Conservation (phyloP, 2,113 vertebrate genomes). For the Otis tarda region DNA sequence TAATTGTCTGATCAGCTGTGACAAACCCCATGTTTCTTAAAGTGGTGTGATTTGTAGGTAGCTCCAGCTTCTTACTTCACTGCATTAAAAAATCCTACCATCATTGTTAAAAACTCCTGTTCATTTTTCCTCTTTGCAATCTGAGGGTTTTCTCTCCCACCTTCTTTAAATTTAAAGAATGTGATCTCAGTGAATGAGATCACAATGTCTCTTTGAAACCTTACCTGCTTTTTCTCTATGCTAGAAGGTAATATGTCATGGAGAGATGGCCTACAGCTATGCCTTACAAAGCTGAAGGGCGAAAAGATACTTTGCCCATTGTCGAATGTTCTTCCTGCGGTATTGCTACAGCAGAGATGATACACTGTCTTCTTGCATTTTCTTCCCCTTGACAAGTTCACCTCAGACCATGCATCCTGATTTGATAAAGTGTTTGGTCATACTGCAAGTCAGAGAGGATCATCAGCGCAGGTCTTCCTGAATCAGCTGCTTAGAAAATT, state of each 20-base stretch:
- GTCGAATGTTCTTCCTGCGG: conserved; percentile 63
- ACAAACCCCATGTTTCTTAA: background rate
- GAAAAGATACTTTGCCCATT: conserved; percentile 76
- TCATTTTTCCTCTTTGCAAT: background rate
- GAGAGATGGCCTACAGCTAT: conserved; percentile 79
- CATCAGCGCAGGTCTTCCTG: conserved; percentile 66
- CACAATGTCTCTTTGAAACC: conserved; percentile 46
- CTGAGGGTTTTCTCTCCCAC: background rate
- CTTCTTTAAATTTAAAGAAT: conserved; percentile 34
- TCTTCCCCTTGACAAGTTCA: conserved; percentile 74
- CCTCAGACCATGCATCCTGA: conserved; percentile 67
- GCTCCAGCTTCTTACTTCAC: background rate
- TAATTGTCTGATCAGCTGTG: background rate
- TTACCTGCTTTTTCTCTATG: conserved; percentile 2
- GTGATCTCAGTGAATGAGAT: conserved; percentile 34
- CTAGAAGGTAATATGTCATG: conserved; percentile 75
- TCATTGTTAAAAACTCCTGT: background rate
- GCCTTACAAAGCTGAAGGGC: conserved; percentile 65
- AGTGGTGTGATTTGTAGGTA: background rate
- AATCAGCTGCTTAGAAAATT: background rate
- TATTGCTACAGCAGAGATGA: conserved; percentile 64
- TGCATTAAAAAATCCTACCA: background rate
- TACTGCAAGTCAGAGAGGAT: conserved; percentile 78
- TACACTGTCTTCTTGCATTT: conserved; percentile 65
- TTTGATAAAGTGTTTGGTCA: conserved; percentile 84